Evolutionary conservation across 2,888 invertebrate species (phyloP).

Genomic region (Ormyrus nitidulus): DNA sequence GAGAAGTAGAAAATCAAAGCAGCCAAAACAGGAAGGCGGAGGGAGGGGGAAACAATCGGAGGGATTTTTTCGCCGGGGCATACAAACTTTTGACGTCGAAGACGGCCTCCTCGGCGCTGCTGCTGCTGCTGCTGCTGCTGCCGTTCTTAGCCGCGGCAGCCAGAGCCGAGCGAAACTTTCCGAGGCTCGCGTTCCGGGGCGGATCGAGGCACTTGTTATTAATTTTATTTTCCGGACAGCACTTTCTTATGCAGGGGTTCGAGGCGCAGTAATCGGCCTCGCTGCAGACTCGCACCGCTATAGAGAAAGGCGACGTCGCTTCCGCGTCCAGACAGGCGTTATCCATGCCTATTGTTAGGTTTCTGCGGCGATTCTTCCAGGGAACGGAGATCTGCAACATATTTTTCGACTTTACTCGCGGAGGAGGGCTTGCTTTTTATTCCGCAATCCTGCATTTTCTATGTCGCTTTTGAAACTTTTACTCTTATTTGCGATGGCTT

Average conservation of each 20-base stretch:
- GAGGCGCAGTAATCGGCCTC: constrained; percentile 59
- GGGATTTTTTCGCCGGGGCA: too few species aligned
- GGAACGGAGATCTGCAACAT: constrained; percentile 18
- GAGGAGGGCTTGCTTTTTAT: too few species aligned
- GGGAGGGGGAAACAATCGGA: too few species aligned
- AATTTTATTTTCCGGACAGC: constrained; percentile 69
- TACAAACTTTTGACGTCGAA: constrained; percentile 30
- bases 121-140: too few species aligned
- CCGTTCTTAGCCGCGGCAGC: constrained; percentile 3
- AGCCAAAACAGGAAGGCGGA: too few species aligned
- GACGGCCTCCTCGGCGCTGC: neutral
- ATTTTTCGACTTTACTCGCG: too few species aligned
- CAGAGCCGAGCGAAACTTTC: constrained; percentile 26
- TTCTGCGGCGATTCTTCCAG: neutral
- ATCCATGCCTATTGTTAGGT: constrained; percentile 21
- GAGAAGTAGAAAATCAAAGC: neutral
- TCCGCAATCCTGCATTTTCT: too few species aligned
- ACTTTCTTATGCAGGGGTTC: constrained; percentile 71
- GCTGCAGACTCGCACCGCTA: constrained; percentile 58
- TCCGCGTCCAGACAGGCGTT: constrained; percentile 32
- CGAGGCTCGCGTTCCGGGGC: neutral
- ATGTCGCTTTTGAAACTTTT: too few species aligned
- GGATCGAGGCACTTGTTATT: constrained; percentile 39
- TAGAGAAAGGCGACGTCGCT: neutral
- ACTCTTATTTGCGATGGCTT: too few species aligned